Conservation (phyloP, 1,140 invertebrate genomes). For the Diuraphis noxia region DNA sequence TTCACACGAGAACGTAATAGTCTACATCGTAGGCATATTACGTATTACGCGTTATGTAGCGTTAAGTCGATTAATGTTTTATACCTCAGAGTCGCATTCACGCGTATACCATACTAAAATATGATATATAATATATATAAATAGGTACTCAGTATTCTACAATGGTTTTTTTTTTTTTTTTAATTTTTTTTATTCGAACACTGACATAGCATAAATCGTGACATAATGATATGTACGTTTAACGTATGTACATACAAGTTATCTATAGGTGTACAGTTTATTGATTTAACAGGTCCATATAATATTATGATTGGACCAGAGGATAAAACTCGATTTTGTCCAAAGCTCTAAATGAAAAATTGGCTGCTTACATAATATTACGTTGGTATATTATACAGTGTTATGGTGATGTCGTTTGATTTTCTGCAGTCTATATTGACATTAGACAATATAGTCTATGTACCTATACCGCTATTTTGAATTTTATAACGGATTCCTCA, state of each 20-base stretch:
- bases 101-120: not conserved
- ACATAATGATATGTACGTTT: not conserved
- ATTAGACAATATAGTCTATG: too few species aligned
- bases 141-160: not conserved
- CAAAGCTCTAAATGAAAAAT: not conserved
- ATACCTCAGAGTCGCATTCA: not conserved
- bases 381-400: too few species aligned
- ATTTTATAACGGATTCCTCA: too few species aligned
- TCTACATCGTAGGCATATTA: not conserved
- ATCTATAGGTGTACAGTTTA: not conserved
- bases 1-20: conserved; percentile 4
- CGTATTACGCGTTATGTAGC: not conserved
- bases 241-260: too few species aligned
- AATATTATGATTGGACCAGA: not conserved
- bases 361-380: not conserved
- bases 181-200: not conserved
- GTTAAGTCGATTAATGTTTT: conserved; percentile 4
- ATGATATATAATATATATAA: not conserved
- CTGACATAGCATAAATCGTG: not conserved
- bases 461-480: not conserved
- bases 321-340: not conserved
- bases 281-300: not conserved
- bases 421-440: not conserved
- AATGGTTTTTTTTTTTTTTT: not conserved
- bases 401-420: not conserved